Evolutionary conservation across 2,113 vertebrate genomes (phyloP).

Genomic region (Mesoclemmys tuberculata): DNA sequence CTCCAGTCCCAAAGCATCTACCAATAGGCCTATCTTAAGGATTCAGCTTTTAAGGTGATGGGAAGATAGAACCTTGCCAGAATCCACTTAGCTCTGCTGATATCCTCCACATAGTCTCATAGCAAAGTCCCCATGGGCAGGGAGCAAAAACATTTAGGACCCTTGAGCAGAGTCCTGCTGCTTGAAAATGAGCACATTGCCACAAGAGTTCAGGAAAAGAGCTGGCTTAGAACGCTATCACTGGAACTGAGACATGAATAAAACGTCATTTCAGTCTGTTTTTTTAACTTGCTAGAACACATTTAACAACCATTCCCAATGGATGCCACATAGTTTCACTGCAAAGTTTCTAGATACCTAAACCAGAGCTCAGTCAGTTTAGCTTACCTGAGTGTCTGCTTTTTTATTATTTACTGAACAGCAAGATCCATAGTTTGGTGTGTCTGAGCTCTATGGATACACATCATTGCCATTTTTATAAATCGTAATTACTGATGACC

Average conservation of each 20-base stretch:
- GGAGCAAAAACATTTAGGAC: not conserved
- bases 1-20: not conserved
- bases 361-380: not conserved
- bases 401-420: not conserved
- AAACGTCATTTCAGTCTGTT: not conserved
- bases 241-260: not conserved
- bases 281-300: not conserved
- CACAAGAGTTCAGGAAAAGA: not conserved
- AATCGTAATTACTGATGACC: not conserved
- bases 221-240: not conserved
- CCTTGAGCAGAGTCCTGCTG: not conserved
- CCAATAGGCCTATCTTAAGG: not conserved
- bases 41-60: not conserved
- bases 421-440: not conserved
- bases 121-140: not conserved
- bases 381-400: not conserved
- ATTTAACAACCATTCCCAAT: not conserved
- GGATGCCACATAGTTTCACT: not conserved
- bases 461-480: not conserved
- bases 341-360: not conserved
- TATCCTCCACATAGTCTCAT: not conserved
- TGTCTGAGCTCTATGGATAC: not conserved
- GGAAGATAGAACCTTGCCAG: not conserved
- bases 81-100: not conserved
- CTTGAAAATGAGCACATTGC: not conserved